Evolutionary conservation across 2,113 vertebrate species (phyloP).

Genomic region (Phrynocephalus versicolor): DNA sequence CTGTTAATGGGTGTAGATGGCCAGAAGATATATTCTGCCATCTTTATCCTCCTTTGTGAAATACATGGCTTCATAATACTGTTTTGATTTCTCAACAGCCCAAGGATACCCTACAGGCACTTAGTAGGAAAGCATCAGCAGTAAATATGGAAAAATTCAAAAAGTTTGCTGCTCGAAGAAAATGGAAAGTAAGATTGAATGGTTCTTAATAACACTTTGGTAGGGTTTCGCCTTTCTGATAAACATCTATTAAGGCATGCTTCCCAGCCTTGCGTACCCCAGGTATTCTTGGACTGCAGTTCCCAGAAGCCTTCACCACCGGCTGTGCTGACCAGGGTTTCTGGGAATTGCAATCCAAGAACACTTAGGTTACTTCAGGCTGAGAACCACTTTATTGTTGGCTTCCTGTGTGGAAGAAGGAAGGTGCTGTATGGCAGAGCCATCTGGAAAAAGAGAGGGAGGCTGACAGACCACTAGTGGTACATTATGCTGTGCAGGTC

Average conservation of each 20-base stretch:
- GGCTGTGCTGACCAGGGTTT: too few species aligned
- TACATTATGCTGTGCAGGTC: too few species aligned
- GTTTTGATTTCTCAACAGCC: constrained; percentile 76
- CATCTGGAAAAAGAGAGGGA: too few species aligned
- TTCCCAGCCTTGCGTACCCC: neutral
- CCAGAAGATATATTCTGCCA: neutral
- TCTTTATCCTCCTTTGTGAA: neutral
- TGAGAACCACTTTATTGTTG: too few species aligned
- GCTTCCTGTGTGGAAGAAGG: too few species aligned
- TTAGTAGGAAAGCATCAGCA: constrained; percentile 95
- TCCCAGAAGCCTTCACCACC: too few species aligned
- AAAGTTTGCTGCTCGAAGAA: constrained; percentile 94
- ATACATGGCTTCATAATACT: constrained; percentile 15
- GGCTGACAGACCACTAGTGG: too few species aligned
- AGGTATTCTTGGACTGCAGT: too few species aligned
- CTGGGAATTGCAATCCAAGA: too few species aligned
- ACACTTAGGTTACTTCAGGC: too few species aligned
- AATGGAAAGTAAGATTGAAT: constrained; percentile 91
- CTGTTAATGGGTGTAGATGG: neutral
- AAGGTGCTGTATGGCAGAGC: too few species aligned
- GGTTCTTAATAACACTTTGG: neutral
- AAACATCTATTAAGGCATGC: neutral
- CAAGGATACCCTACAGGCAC: constrained; percentile 94
- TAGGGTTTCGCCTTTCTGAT: neutral
- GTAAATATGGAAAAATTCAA: constrained; percentile 99